phyloP scores from a whole-genome alignment of 2,113 vertebrate genomes.

The Mustela nigripes region DNA sequence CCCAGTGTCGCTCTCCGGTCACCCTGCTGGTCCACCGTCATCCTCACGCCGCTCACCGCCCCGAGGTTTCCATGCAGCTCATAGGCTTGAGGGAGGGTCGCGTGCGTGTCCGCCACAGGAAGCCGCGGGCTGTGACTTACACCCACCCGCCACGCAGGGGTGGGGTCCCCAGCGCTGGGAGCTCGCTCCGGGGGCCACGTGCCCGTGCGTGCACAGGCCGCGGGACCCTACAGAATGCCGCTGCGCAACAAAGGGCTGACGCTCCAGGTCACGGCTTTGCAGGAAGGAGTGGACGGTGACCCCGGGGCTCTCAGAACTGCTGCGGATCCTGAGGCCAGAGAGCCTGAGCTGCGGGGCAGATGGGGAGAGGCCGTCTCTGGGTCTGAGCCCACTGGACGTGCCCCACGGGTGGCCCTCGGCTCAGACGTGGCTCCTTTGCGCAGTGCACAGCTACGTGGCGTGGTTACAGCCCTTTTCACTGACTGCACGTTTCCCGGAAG shows the following conservation, averaged over 20 bases:
- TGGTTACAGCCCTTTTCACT: accelerated
- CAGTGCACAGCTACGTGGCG: accelerated
- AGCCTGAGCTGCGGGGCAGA: background rate
- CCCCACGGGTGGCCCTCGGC: too few relatives aligned
- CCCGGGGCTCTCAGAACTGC: accelerated
- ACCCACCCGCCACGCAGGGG: accelerated
- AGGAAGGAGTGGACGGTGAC: too few relatives aligned
- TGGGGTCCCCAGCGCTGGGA: accelerated
- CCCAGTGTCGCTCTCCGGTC: accelerated
- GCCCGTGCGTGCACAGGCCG: accelerated
- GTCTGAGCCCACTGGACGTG: accelerated
- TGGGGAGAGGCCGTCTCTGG: accelerated
- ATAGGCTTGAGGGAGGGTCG: background rate
- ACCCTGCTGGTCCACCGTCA: accelerated
- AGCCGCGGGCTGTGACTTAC: accelerated
- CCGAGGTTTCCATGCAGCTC: accelerated
- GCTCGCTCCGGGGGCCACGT: accelerated
- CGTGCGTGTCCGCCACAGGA: accelerated
- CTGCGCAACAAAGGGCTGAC: accelerated
- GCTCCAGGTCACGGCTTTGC: accelerated
- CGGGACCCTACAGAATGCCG: accelerated
- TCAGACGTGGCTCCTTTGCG: background rate
- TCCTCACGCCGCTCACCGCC: accelerated
- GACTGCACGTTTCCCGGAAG: too few relatives aligned
- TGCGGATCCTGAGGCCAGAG: background rate